Base-by-base conservation (phyloP, 23 tunicate genomes). In the Halocynthia roretzi region DNA sequence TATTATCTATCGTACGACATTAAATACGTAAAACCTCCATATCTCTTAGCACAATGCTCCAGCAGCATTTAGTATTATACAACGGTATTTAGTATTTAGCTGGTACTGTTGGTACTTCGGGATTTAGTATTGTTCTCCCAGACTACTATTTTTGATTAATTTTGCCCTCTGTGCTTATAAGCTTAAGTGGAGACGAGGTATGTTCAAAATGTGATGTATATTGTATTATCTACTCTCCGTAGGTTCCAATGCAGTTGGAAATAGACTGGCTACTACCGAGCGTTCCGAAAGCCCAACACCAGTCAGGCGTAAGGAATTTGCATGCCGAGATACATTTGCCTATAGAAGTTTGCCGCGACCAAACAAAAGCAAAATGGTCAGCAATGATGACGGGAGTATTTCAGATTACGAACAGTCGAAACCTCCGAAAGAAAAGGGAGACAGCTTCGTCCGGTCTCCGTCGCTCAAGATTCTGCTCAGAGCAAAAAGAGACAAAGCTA, bases 331-430 rank as follows among this genome's bases (percentile, higher is more conserved):
- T 7, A 22, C 78, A n/a, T 67, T 72, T 8, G 76, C 88, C 5
- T 89, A 89, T 76, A 63, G 88, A 60, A 89, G 96, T 71, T 62
- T 89, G 19, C 96, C 96, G 17, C 76, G 96, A 5, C 85, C 87
- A 44, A 74, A 61, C 68, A 89, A 89, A 54, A 74, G 76, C 68
- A 75, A 61, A 19, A 22, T 83, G 55, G 70, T 31, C 19, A 83
- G 20, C 22, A 19, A n/a, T 8, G 78, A 22, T 22, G 71, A 49
- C 50, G 21, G 11, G 12, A 12, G 17, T 19, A 20, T 12, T 67
- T 50, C 71, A 17, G 11, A 12, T 11, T 9, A 74, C 56, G 78
- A 48, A 12, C 22, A n/a, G 8, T 5, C 62, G 21, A 62, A 54
- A 62, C 22, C 10, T 2, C 15, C 60, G 7, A 21, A 66, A 51